Percentiles rank a stretch among this genome's conserved stretches.
phyloP scores from a whole-genome alignment of 2,113 vertebrate species.

The Diphyllodes magnificus region DNA sequence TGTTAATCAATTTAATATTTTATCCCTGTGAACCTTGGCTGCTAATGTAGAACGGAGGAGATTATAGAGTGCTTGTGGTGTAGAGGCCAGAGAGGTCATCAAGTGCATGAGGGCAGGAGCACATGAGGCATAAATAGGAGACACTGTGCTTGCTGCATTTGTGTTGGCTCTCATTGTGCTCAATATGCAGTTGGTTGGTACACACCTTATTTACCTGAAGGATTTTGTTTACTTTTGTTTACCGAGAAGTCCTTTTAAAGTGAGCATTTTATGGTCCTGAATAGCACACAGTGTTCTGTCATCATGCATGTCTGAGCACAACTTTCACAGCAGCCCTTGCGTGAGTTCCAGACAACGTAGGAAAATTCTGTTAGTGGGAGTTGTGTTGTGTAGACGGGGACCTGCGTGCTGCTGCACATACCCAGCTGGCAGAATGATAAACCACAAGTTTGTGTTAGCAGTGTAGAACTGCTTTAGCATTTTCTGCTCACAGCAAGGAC shows the following conservation, averaged over 20 bases:
- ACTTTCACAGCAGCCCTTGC: neutral
- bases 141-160: neutral
- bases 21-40: neutral
- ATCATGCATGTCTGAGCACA: neutral
- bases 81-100: neutral
- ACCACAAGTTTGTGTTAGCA: neutral
- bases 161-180: neutral
- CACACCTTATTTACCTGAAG: neutral
- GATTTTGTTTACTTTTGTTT: neutral
- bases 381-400: rapidly evolving
- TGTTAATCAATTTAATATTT: neutral
- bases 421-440: neutral
- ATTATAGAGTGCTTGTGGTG: neutral
- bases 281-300: neutral
- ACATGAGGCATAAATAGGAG: neutral
- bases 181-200: neutral
- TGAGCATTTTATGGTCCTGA: neutral
- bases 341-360: neutral
- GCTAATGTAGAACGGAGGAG: neutral
- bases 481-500: neutral
- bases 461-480: neutral
- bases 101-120: neutral
- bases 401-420: neutral
- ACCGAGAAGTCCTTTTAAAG: neutral
- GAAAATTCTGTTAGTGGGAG: neutral